Evolutionary conservation across 2,113 vertebrate genomes (phyloP), one percentile per base, ranked within the genome.

Genomic region (Pagrus major): DNA sequence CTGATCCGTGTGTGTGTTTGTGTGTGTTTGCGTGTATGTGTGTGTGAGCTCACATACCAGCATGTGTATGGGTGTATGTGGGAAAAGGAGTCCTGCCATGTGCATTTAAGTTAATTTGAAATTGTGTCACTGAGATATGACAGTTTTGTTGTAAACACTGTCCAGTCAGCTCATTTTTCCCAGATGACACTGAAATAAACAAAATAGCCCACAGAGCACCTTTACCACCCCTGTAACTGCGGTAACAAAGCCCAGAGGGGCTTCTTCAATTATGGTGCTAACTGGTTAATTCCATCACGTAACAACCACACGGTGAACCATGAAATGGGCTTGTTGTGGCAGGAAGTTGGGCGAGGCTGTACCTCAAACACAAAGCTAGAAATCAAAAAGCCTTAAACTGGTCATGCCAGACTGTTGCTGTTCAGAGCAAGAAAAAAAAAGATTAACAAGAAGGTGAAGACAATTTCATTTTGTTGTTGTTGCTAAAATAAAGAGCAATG

Each of bases 331-430:
- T 86, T 71, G 71, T 87, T 78, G 88, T 89, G 80, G 86, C 76
- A 86, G 76, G 78, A 78, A n/a, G 76, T 10, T 12, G 78, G 78
- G 55, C 55, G 68, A 80, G 89, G 87, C 90, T 93, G 89, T 84
- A 94, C 89, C 88, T 91, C 89, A 92, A 84, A 91, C 66, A 81
- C 70, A 85, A 86, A 88, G 85, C 87, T 88, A 89, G 81, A 93
- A n/a, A 86, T 88, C 86, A 88, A 94, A 91, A 94, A 92, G 94
- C 94, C 94, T 95, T 95, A 95, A 93, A 90, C 90, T 92, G 89
- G 84, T 92, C 84, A 60, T 81, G 71, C 86, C 91, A 93, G 94
- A 94, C 92, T 93, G 91, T 93, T 94, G 92, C 83, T 93, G 88
- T 89, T 90, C 86, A 87, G 84, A 92, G 86, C 80, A 84, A 77